phyloP scores from a whole-genome alignment of 2,888 invertebrate genomes.

The Apantesis nais region DNA sequence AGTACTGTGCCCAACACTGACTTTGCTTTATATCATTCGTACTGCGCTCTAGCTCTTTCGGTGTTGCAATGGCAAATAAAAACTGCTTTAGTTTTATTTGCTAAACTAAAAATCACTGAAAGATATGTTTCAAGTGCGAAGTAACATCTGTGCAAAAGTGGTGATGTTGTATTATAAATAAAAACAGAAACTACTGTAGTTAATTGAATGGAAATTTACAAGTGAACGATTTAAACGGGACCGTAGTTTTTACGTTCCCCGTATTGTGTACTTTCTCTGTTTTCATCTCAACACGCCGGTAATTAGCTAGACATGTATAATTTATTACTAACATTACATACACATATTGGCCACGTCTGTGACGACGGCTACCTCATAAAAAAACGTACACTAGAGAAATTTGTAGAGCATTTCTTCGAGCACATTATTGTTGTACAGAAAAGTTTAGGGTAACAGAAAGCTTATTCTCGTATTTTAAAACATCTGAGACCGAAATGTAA shows the following conservation, averaged over 20 bases:
- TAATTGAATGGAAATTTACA: conserved; percentile 23
- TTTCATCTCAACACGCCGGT: conserved; percentile 58
- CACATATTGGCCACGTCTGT: conserved; percentile 31
- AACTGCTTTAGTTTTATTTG: neutral
- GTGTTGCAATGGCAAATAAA: neutral
- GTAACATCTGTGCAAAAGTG: neutral
- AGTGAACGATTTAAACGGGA: conserved; percentile 33
- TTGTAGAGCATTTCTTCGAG: neutral
- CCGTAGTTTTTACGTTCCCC: conserved; percentile 36
- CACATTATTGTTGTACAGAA: neutral
- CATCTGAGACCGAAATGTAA: too few relatives aligned
- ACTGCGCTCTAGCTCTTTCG: neutral
- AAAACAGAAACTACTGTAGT: neutral
- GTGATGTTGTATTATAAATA: neutral
- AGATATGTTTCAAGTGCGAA: neutral
- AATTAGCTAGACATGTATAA: conserved; percentile 61
- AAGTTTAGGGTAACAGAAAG: too few relatives aligned
- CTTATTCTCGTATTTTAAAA: too few relatives aligned
- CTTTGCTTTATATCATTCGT: neutral
- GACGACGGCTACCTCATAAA: conserved; percentile 16
- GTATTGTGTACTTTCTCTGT: conserved; percentile 64
- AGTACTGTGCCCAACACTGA: neutral
- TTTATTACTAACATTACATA: conserved; percentile 54
- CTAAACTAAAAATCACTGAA: neutral
- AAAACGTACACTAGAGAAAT: neutral